phyloP scores from a whole-genome alignment of 2,113 vertebrate genomes.

The Lamprologus speciosus region DNA sequence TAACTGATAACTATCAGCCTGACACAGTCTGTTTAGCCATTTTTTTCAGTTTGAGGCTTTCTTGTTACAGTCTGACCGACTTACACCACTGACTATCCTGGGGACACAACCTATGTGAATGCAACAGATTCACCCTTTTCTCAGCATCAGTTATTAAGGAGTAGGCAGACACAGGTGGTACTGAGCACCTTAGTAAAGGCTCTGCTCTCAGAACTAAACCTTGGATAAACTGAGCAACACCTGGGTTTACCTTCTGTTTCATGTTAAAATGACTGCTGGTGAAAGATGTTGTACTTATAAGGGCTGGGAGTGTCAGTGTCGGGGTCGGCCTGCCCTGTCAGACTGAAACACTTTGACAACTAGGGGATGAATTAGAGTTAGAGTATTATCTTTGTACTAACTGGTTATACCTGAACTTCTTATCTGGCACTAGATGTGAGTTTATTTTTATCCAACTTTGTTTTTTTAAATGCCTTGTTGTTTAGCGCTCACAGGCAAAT shows the following conservation, averaged over 20 bases:
- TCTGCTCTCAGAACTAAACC: background rate
- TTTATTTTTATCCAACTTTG: background rate
- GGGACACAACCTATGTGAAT: background rate
- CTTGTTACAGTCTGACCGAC: background rate
- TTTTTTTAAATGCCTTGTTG: background rate
- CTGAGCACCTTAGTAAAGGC: background rate
- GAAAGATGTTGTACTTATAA: background rate
- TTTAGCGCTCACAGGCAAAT: rapidly evolving
- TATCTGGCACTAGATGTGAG: background rate
- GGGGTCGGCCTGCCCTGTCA: background rate
- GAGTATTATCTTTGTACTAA: background rate
- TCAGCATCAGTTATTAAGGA: background rate
- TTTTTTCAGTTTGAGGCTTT: background rate
- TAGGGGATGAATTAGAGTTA: background rate
- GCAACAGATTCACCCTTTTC: background rate
- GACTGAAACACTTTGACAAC: background rate
- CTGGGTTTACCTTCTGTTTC: background rate
- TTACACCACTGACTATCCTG: background rate
- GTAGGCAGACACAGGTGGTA: background rate
- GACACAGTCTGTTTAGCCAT: background rate
- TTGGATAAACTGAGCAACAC: background rate
- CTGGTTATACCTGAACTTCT: background rate
- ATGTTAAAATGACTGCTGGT: background rate
- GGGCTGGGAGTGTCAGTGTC: background rate
- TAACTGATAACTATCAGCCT: background rate